Percentiles rank a stretch among this genome's conserved stretches.
These are phyloP conservation scores for Clavelina lepadiformis DNA, from an alignment of 23 tunicate species.

Conservation along the genomic window DNA sequence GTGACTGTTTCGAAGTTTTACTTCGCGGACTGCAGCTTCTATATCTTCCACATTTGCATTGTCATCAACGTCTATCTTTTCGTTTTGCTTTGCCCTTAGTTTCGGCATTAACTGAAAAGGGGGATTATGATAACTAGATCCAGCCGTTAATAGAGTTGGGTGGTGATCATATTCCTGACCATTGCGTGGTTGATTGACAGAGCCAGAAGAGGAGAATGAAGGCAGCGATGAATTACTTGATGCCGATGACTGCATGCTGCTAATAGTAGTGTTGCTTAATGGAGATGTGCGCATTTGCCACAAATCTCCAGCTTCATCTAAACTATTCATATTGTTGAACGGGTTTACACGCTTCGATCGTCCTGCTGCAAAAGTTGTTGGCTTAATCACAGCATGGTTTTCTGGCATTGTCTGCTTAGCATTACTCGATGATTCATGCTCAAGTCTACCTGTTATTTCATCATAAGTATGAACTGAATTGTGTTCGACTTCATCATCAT, in stretches of 20 bases:
- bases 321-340: slow-evolving; percentile 5
- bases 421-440: neutral
- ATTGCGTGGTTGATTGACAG: no score
- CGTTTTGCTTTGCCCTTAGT: no score
- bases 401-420: slow-evolving; percentile 12
- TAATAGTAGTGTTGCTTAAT: neutral
- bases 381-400: neutral
- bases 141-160: no score
- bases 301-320: slow-evolving; percentile 6
- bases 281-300: slow-evolving; percentile 16
- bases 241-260: no score
- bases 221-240: no score
- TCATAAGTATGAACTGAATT: slow-evolving; percentile 5
- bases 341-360: slow-evolving; percentile 22
- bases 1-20: slow-evolving; percentile 1
- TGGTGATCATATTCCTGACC: no score
- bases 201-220: no score
- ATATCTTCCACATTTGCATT: slow-evolving; percentile 38
- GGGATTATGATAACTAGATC: no score
- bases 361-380: neutral
- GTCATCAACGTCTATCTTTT: slow-evolving; percentile 2
- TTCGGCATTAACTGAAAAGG: slow-evolving; percentile 19
- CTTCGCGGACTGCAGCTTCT: slow-evolving; percentile 30
- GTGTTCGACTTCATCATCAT: slow-evolving; percentile 5
- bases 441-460: slow-evolving; percentile 12